A percentile compares a stretch with the other conserved stretches of the same genome.
phyloP scores from a whole-genome alignment of 2,797 vertebrate species.

The Urophycis tenuis region DNA sequence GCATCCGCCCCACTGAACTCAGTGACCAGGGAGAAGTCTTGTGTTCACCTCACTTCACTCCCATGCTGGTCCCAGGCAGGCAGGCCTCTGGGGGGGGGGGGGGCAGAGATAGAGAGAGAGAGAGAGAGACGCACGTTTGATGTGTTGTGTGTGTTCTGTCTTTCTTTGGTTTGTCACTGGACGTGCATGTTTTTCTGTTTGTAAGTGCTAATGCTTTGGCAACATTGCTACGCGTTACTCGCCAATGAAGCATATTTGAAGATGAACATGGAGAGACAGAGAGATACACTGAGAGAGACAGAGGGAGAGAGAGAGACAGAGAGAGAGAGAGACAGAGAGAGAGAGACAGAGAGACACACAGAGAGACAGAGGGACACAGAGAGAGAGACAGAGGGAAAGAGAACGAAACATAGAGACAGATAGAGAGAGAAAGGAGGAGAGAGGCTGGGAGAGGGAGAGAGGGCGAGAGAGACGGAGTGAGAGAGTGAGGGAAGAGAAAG shows the following conservation, averaged over 20 bases:
- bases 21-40: constrained; percentile 64
- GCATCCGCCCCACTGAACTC: constrained; percentile 64
- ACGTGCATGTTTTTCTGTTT: not conserved
- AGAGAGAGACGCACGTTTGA: constrained; percentile 16
- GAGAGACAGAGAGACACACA: too few relatives aligned
- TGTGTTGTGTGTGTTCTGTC: not conserved
- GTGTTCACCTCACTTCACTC: constrained; percentile 51
- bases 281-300: too few relatives aligned
- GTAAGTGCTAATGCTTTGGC: not conserved
- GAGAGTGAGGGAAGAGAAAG: not conserved
- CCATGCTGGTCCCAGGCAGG: too few relatives aligned
- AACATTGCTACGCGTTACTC: not conserved
- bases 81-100: constrained; percentile 42
- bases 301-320: too few relatives aligned
- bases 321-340: too few relatives aligned
- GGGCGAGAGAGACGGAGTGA: not conserved
- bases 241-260: not conserved
- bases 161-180: too few relatives aligned
- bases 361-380: too few relatives aligned
- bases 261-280: not conserved
- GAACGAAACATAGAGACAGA: too few relatives aligned
- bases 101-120: constrained; percentile 37
- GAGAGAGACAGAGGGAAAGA: too few relatives aligned
- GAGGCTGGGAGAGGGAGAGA: not conserved
- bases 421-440: too few relatives aligned